phyloP scores from a whole-genome alignment of 1,140 invertebrate species.

The Atopsyche davidsoni region DNA sequence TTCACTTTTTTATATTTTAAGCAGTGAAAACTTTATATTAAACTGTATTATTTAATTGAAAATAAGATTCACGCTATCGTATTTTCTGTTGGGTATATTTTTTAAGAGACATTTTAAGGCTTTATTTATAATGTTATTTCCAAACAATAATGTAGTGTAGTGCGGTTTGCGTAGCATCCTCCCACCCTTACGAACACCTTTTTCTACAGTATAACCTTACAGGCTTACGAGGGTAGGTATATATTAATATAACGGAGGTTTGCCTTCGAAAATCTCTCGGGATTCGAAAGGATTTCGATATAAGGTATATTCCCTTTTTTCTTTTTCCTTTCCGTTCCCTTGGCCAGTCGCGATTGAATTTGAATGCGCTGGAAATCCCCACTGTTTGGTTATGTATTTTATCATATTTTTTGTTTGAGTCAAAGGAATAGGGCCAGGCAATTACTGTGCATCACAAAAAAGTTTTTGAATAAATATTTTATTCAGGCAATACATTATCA shows the following conservation, averaged over 20 bases:
- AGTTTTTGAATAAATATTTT: too few species aligned
- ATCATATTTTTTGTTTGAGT: conserved; percentile 25
- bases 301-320: conserved; percentile 29
- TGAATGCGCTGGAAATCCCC: conserved; percentile 30
- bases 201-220: conserved; percentile 29
- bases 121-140: too few species aligned
- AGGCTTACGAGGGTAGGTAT: conserved; percentile 28
- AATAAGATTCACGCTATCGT: not conserved
- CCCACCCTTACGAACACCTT: conserved; percentile 28
- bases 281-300: conserved; percentile 32
- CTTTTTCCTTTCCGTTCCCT: conserved; percentile 20
- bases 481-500: conserved; percentile 10
- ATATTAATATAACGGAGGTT: conserved; percentile 33
- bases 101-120: too few species aligned
- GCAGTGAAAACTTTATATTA: too few species aligned
- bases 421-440: too few species aligned
- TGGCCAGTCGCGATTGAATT: conserved; percentile 30
- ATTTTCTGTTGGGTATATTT: not conserved
- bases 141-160: too few species aligned
- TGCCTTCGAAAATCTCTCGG: conserved; percentile 31
- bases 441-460: not conserved
- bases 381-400: conserved; percentile 29
- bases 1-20: too few species aligned
- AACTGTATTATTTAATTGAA: too few species aligned
- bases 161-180: conserved; percentile 27